phyloP scores from a whole-genome alignment of 1,140 invertebrate species.

The Parasteatoda tepidariorum region DNA sequence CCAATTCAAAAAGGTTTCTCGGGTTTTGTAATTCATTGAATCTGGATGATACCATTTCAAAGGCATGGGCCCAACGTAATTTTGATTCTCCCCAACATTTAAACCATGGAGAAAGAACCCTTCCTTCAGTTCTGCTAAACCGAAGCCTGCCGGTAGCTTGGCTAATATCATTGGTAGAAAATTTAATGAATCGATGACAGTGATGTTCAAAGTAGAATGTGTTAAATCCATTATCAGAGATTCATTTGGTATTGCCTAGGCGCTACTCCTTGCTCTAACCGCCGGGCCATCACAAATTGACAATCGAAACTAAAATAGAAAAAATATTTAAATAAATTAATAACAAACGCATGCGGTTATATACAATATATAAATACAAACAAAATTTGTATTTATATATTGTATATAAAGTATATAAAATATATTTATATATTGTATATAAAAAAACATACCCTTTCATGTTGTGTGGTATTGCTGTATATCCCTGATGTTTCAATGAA shows the following conservation, averaged over 20 bases:
- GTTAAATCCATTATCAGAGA: neutral
- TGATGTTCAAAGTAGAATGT: neutral
- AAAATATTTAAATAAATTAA: neutral
- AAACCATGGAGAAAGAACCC: slow-evolving; percentile 53
- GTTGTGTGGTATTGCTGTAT: slow-evolving; percentile 33
- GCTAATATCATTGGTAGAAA: slow-evolving; percentile 56
- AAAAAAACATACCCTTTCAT: slow-evolving; percentile 21
- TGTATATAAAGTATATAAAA: too few relatives aligned
- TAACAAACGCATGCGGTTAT: neutral
- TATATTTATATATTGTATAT: too few relatives aligned
- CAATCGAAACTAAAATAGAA: slow-evolving; percentile 5
- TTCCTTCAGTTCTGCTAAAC: slow-evolving; percentile 12
- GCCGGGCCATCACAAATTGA: slow-evolving; percentile 5
- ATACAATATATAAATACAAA: neutral
- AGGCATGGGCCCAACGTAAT: neutral
- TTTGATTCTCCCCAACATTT: slow-evolving; percentile 45
- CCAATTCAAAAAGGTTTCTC: neutral
- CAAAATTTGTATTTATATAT: too few relatives aligned
- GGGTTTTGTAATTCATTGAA: neutral
- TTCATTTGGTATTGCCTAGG: slow-evolving; percentile 17
- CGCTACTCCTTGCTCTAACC: neutral
- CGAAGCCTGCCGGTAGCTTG: slow-evolving; percentile 27
- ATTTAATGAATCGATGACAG: slow-evolving; percentile 16
- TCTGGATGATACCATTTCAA: neutral
- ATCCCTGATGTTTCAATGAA: neutral